Evolutionary conservation across 2,888 invertebrate species (phyloP).

Genomic region (Lithophane ornitopus): DNA sequence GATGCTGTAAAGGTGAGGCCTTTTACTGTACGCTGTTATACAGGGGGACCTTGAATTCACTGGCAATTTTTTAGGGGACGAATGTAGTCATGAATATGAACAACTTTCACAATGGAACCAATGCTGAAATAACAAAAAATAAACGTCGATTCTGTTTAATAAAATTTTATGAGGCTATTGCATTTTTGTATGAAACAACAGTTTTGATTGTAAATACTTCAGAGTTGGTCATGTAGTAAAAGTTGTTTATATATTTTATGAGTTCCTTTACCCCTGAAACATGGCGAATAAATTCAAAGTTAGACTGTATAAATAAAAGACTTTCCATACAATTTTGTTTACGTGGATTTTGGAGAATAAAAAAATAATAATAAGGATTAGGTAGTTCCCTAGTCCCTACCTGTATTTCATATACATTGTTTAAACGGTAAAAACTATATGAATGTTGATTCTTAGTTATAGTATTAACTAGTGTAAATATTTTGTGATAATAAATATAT

Average conservation of each 20-base stretch:
- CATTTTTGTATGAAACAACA: constrained; percentile 21
- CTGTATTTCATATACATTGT: not conserved
- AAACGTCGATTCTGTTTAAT: not conserved
- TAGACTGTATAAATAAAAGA: not conserved
- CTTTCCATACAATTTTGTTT: not conserved
- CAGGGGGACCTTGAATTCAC: not conserved
- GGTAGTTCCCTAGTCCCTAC: too few relatives aligned
- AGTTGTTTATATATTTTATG: constrained; percentile 11
- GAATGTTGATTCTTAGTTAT: not conserved
- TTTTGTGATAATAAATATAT: not conserved
- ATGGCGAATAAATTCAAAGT: constrained; percentile 5
- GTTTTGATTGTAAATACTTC: constrained; percentile 14
- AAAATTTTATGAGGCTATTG: constrained; percentile 12
- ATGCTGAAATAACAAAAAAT: not conserved
- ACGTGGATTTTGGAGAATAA: not conserved
- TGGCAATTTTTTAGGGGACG: too few relatives aligned
- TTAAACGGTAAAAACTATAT: not conserved
- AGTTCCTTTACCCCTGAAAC: constrained; percentile 2
- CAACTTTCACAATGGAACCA: not conserved
- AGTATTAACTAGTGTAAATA: not conserved
- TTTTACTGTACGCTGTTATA: not conserved
- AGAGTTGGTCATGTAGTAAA: not conserved
- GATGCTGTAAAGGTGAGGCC: not conserved
- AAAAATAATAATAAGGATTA: not conserved
- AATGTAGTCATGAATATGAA: not conserved